Evolutionary conservation across 2,888 invertebrate species (phyloP).

Genomic region (Amaurobius ferox): DNA sequence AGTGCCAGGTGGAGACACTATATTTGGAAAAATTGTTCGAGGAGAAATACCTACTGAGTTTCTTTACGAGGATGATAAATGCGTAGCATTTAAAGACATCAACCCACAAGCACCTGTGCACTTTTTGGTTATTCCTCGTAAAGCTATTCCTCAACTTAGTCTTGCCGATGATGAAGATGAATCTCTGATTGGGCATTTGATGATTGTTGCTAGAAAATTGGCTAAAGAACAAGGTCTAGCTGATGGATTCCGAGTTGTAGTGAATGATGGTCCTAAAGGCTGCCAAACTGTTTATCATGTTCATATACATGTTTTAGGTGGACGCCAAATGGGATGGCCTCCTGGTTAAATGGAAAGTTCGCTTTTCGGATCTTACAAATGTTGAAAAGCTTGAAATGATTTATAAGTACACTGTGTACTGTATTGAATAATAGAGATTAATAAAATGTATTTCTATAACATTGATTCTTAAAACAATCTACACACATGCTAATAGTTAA

Average conservation of each 20-base stretch:
- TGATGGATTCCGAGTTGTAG: slow-evolving; percentile 75
- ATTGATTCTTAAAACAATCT: too few species aligned
- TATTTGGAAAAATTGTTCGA: slow-evolving; percentile 80
- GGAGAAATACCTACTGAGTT: slow-evolving; percentile 80
- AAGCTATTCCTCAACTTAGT: slow-evolving; percentile 73
- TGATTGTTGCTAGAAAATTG: slow-evolving; percentile 78
- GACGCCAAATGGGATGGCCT: slow-evolving; percentile 80
- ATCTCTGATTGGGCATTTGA: slow-evolving; percentile 78
- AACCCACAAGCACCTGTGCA: slow-evolving; percentile 80
- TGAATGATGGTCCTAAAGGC: slow-evolving; percentile 80
- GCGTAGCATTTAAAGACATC: slow-evolving; percentile 80
- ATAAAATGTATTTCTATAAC: too few species aligned
- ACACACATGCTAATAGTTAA: too few species aligned
- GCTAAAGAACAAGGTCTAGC: slow-evolving; percentile 75
- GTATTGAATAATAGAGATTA: too few species aligned
- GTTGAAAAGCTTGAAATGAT: too few species aligned
- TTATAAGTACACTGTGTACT: too few species aligned
- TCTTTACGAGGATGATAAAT: slow-evolving; percentile 80
- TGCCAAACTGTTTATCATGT: slow-evolving; percentile 80
- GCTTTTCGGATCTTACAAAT: too few species aligned
- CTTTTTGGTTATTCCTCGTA: slow-evolving; percentile 77
- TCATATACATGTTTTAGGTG: slow-evolving; percentile 80
- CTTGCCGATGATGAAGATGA: slow-evolving; percentile 73
- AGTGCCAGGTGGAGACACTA: slow-evolving; percentile 77
- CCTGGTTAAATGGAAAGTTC: slow-evolving; percentile 77